phyloP scores from a whole-genome alignment of 2,113 vertebrate species.

The Neolamprologus variostigma region DNA sequence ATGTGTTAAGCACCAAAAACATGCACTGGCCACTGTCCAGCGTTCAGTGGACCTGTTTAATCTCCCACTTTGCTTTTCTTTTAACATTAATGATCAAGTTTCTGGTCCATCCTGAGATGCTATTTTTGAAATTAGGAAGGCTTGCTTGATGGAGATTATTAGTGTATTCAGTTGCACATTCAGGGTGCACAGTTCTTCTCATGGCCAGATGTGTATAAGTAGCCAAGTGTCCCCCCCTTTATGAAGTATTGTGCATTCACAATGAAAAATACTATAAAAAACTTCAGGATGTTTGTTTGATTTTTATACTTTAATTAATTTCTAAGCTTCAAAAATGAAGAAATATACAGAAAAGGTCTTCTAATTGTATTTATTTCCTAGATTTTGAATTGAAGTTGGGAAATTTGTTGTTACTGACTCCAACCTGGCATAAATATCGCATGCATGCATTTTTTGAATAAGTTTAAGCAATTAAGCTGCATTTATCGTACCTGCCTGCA shows the following conservation, averaged over 20 bases:
- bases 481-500: background rate
- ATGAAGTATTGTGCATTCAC: background rate
- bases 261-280: background rate
- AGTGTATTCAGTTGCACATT: background rate
- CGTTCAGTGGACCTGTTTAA: background rate
- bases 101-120: background rate
- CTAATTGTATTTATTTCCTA: accelerated
- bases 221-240: accelerated
- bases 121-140: background rate
- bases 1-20: background rate
- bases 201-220: background rate
- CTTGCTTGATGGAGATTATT: background rate
- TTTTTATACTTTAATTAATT: background rate
- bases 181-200: background rate
- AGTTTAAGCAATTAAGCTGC: background rate
- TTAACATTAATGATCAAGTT: background rate
- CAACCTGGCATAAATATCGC: accelerated
- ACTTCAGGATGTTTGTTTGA: background rate
- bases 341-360: background rate
- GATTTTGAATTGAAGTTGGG: background rate
- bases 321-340: accelerated
- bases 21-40: background rate
- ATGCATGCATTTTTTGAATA: background rate
- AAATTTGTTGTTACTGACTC: background rate
- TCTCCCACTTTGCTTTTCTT: background rate